phyloP scores from a whole-genome alignment of 2,113 vertebrate species.

The Chamaea fasciata region DNA sequence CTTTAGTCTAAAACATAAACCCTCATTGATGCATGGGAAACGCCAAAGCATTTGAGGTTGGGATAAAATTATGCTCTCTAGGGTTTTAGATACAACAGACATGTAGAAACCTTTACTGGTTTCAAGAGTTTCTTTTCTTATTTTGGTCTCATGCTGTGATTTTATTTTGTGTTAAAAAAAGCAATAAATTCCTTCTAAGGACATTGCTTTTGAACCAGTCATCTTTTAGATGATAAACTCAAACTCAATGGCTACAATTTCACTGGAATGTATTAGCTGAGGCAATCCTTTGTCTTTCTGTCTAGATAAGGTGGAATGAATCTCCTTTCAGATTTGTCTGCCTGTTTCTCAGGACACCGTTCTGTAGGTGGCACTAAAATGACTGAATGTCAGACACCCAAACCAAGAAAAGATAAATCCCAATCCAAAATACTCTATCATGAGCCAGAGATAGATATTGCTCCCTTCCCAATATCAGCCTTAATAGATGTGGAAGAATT shows the following conservation, averaged over 20 bases:
- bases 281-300: not conserved
- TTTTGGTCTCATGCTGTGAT: not conserved
- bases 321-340: not conserved
- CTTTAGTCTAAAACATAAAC: not conserved
- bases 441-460: not conserved
- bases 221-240: not conserved
- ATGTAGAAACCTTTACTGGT: not conserved
- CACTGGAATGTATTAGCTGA: not conserved
- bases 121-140: not conserved
- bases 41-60: not conserved
- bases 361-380: not conserved
- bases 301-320: not conserved
- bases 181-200: not conserved
- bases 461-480: not conserved
- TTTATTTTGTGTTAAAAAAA: not conserved
- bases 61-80: not conserved
- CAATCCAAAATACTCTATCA: not conserved
- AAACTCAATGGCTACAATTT: not conserved
- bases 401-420: not conserved
- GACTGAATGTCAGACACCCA: not conserved
- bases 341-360: not conserved
- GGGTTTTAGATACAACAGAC: not conserved
- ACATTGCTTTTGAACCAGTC: not conserved
- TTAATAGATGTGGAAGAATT: not conserved
- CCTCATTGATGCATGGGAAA: accelerated